Base-by-base conservation (phyloP, 2,797 vertebrate genomes). In the Austrolebias charrua region DNA sequence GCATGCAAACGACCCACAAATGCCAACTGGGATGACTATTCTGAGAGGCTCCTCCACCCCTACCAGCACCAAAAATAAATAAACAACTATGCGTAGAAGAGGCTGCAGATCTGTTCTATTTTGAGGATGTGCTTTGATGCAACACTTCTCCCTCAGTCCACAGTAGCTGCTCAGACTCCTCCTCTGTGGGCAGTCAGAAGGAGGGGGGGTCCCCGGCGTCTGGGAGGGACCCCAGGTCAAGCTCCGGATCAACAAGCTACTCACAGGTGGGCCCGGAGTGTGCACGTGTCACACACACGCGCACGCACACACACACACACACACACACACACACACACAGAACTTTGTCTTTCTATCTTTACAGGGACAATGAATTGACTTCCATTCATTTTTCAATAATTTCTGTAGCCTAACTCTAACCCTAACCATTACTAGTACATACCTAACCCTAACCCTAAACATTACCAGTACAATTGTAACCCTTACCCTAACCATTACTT, bases 151-250 rank as follows among this genome's bases (percentile, higher is more conserved):
- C 49, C 40, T 71, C 79, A 93, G 92, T 92, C 68, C 90, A 92
- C 83, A 93, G 92, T 86, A 94, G 92, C 82, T 94, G 92, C 79
- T 94, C 93, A 11, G 93, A 93, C 85, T 93, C 93, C 38, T 94
- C 93, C 66, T 94, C 93, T 5, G 90, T 91, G 0, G 92, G 92
- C 68, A 94, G 92, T 66, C 90, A 92, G 82, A 93, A 92, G 82
- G 93, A 93, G 69, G 90, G 90, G 64, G 92, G 90, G 29, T 93
- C 92, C 59, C 92, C 92, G 5, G 86, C 88, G 4, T 88, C 89
- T 18, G 85, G 88, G 52, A 87, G 91, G 70, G 88, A 92, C 75
- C 85, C 87, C 69, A 86, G 88, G 73, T 90, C 81, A 63, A 88
- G 82, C 78, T 85, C 80, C 0, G 84, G 82, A 65, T 89, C 83